Conservation (phyloP, 2,113 vertebrate genomes). For the Orthonyx spaldingii region DNA sequence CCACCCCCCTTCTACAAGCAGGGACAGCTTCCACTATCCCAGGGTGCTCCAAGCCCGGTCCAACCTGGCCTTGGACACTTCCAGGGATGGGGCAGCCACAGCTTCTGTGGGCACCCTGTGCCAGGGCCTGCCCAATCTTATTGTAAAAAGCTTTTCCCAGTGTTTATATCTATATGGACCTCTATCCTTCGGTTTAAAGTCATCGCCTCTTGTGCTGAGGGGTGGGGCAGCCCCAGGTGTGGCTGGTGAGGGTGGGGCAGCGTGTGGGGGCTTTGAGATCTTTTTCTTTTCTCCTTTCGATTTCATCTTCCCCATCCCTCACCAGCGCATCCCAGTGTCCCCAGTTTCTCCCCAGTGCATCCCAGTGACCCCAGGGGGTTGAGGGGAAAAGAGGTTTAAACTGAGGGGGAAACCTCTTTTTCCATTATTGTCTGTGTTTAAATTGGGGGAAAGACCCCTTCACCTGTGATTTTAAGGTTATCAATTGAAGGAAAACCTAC, state of each 20-base stretch:
- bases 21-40: neutral
- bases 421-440: neutral
- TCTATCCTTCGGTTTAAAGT: neutral
- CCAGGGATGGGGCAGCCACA: neutral
- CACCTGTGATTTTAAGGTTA: too few relatives aligned
- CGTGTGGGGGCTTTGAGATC: fast-evolving
- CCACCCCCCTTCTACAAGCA: too few relatives aligned
- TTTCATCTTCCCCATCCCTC: neutral
- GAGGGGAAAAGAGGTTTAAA: neutral
- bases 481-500: neutral
- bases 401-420: neutral
- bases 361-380: too few relatives aligned
- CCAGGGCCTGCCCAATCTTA: neutral
- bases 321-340: neutral
- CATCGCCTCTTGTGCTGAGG: neutral
- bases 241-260: too few relatives aligned
- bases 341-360: neutral
- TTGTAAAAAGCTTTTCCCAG: neutral
- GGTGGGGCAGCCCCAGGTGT: neutral
- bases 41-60: neutral
- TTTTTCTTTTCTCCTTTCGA: neutral
- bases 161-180: neutral
- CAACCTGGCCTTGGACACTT: neutral
- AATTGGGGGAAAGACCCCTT: neutral
- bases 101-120: neutral